Conservation (phyloP, 1,140 invertebrate species). For the Babylonia areolata region DNA sequence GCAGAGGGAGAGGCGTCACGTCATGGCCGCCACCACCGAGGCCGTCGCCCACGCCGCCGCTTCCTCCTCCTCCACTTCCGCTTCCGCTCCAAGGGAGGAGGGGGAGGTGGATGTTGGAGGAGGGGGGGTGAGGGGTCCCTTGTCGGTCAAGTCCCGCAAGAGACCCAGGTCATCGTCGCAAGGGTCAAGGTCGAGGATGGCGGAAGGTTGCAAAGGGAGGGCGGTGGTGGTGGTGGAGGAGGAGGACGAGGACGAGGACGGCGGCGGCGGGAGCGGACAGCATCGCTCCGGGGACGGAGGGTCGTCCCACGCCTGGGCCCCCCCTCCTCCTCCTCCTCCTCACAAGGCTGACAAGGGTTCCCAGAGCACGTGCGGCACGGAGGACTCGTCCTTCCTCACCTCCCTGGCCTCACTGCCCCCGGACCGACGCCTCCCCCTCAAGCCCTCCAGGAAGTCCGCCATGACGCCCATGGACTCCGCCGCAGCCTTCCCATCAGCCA, state of each 20-base stretch:
- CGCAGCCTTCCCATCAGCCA: background rate
- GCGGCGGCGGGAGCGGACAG: background rate
- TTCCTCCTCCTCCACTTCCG: background rate
- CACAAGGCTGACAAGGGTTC: background rate
- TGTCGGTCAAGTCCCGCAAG: background rate
- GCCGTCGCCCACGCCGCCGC: background rate
- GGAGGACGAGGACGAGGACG: background rate
- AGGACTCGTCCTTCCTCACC: background rate
- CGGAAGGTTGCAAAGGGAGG: background rate
- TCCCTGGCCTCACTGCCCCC: background rate
- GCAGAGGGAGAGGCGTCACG: conserved; percentile 61
- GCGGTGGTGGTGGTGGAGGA: background rate
- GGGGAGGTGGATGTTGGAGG: background rate
- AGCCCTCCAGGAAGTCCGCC: background rate
- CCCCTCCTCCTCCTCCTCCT: no score
- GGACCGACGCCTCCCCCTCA: background rate
- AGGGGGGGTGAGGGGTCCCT: background rate
- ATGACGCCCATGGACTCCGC: background rate
- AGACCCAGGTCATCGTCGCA: background rate
- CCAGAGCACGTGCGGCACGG: background rate
- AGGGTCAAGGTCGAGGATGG: background rate
- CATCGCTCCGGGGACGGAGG: background rate
- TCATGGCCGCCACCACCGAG: background rate
- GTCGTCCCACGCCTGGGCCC: background rate
- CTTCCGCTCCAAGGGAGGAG: background rate